Conservation (phyloP, 2,113 vertebrate species). For the Felis catus region F.catus_Fca126_mat1.0 CM031412.1:224151501-224152000, state of each 20-base stretch:
- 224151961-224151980: not conserved
- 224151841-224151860: not conserved
- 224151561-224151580: rapidly evolving
- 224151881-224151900: not conserved
- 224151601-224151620: not conserved
- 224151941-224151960: not conserved
- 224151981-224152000: not conserved
- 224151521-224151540: not conserved
- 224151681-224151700: not conserved
- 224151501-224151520: too few species aligned
- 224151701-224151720: not conserved
- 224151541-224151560: rapidly evolving
- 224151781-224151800: not conserved
- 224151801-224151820: not conserved
- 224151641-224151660: not conserved
- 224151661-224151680: not conserved
- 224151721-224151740: not conserved
- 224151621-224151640: not conserved
- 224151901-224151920: not conserved
- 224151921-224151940: not conserved
- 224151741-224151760: not conserved
- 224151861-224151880: not conserved
- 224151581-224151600: not conserved
- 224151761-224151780: not conserved
- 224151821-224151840: not conserved